Percentiles rank a stretch among this genome's conserved stretches.
These are phyloP conservation scores for Stomatorhinus walkeri DNA, from an alignment of 2,797 vertebrate genomes.

Conservation along the genomic window DNA sequence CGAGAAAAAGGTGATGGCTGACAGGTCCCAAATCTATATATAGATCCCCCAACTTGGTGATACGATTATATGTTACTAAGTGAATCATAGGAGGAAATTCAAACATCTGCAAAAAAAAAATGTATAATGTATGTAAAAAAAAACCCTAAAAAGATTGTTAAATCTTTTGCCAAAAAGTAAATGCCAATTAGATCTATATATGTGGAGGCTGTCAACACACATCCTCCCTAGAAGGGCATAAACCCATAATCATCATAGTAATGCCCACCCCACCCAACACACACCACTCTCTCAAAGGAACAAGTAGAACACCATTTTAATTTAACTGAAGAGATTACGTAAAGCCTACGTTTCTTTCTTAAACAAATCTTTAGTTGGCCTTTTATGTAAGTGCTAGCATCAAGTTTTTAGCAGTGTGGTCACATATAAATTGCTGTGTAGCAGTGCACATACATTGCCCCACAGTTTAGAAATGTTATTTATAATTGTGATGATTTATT, in stretches of 20 bases:
- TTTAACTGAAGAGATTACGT: neutral
- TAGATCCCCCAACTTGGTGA: neutral
- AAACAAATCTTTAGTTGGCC: neutral
- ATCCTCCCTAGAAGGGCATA: neutral
- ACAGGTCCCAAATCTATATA: neutral
- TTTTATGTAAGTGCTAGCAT: neutral
- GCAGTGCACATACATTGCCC: neutral
- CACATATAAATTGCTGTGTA: neutral
- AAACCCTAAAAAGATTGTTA: neutral
- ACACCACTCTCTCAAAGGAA: neutral
- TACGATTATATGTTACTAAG: neutral
- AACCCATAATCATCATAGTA: neutral
- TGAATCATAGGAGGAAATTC: neutral
- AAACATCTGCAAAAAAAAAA: neutral
- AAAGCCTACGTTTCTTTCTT: neutral
- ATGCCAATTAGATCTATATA: neutral
- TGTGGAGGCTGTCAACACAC: neutral
- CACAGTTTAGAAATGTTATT: neutral
- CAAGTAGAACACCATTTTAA: neutral
- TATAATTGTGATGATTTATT: conserved; percentile 4
- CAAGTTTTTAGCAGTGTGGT: neutral
- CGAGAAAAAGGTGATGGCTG: neutral
- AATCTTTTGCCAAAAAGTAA: neutral
- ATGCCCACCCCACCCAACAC: neutral
- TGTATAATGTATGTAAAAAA: neutral